Evolutionary conservation across 1,140 invertebrate genomes (phyloP), one percentile per base, ranked within the genome.

Genomic region (Plectrocnemia conspersa): DNA sequence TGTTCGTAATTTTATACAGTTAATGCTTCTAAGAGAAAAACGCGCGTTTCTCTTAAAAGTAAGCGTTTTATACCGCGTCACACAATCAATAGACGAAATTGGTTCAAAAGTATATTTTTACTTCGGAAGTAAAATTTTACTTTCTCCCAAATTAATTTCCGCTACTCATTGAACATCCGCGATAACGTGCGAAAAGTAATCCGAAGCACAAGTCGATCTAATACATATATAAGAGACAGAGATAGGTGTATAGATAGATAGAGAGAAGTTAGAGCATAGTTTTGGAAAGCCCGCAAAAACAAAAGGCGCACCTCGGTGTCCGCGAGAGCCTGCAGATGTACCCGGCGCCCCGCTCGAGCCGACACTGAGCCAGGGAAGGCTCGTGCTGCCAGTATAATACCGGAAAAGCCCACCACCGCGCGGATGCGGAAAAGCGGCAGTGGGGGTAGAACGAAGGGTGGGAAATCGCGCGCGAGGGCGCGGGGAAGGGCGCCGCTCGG

Each of bases 331-430:
- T 22, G 23, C 10, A 53, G 38, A 27, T 45, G 52, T 54, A 29
- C 24, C 41, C 52, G 41, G 52, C 52, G 52, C 22, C 52, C 22
- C 42, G 52, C 40, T 54, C 52, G 2, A 29, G 24, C 41, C 52
- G 42, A 24, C 52, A 54, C 52, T 54, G 52, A 40, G 15, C 24
- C 52, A 16, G 11, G 19, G 21, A 3, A 40, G 41, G n/a, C 22
- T n/a, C 29, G 13, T 13, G n/a, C 49, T 42, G 25, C n/a, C n/a
- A 7, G 52, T 54, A 24, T 54, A 54, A 54, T 54, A 54, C 52
- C 41, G 42, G 52, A 44, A 47, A 47, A 54, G 41, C 29, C 19
- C 22, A 13, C 22, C 21, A 38, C 21, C 40, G 5, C 11, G 11
- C 23, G 16, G 38, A 41, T 40, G 35, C 19, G 35, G 49, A 47